A percentile compares a stretch with the other conserved stretches of the same genome.
Evolutionary conservation across 1,140 invertebrate genomes (phyloP).

Genomic region (Panagrolaimus sp.): DNA sequence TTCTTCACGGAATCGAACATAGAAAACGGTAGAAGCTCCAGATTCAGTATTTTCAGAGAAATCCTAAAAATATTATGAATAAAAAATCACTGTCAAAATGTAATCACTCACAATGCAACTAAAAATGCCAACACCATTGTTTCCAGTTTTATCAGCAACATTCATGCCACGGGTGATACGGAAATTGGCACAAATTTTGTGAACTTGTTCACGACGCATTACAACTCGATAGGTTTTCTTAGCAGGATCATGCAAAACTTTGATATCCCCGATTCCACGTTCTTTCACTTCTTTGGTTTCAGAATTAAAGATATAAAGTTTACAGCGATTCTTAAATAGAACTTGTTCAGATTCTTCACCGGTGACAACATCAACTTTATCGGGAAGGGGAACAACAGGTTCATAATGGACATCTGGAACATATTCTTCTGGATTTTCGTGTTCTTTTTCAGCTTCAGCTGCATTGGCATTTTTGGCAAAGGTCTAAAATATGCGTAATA

Average conservation of each 20-base stretch:
- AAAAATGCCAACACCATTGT: background rate
- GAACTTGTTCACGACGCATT: conserved; percentile 78
- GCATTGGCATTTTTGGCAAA: background rate
- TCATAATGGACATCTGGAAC: conserved; percentile 27
- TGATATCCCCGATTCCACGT: conserved; percentile 63
- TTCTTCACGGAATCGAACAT: conserved; percentile 7
- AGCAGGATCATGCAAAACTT: conserved; percentile 65
- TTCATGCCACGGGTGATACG: background rate
- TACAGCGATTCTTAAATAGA: conserved; percentile 70
- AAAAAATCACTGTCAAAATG: background rate
- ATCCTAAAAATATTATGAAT: conserved; percentile 3
- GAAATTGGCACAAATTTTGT: conserved; percentile 79
- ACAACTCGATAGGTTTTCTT: conserved; percentile 71
- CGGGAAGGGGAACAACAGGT: conserved; percentile 75
- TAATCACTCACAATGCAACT: background rate
- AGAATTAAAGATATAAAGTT: conserved; percentile 69
- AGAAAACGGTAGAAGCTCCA: background rate
- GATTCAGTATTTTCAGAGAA: background rate
- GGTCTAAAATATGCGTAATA: background rate
- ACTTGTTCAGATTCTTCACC: conserved; percentile 78
- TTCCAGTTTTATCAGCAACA: background rate
- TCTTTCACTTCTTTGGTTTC: conserved; percentile 63
- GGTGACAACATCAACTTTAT: conserved; percentile 76
- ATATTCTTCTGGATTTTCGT: conserved; percentile 11
- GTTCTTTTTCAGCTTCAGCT: conserved; percentile 16